Evolutionary conservation across 2,888 invertebrate genomes (phyloP).

Genomic region (Nudaria mundana): DNA sequence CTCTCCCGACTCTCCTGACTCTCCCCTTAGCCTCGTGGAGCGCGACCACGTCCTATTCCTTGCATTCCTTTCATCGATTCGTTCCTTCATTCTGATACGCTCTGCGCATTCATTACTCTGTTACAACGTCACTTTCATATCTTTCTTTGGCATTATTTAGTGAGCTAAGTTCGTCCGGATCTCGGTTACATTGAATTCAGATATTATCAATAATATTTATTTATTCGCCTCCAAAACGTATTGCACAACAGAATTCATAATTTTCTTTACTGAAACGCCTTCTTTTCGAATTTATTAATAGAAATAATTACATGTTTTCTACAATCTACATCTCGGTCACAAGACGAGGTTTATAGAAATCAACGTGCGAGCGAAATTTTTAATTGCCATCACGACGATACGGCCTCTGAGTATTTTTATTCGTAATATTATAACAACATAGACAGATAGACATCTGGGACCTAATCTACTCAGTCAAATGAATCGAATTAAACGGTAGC

Average conservation of each 20-base stretch:
- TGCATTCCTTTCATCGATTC: constrained; percentile 55
- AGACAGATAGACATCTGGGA: constrained; percentile 68
- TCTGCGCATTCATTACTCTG: constrained; percentile 52
- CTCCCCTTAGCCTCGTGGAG: too few species aligned
- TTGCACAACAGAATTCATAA: constrained; percentile 58
- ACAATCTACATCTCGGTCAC: constrained; percentile 43
- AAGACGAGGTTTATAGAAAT: constrained; percentile 31
- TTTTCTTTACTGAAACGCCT: constrained; percentile 35
- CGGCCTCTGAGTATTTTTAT: constrained; percentile 60
- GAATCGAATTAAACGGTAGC: constrained; percentile 78
- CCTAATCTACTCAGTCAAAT: constrained; percentile 80
- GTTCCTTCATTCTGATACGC: constrained; percentile 52
- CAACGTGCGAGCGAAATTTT: constrained; percentile 35
- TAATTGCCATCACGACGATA: constrained; percentile 35
- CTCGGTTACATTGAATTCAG: constrained; percentile 42
- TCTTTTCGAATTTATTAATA: constrained; percentile 25
- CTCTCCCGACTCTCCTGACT: too few species aligned
- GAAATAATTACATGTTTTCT: constrained; percentile 32
- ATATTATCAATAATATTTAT: constrained; percentile 24
- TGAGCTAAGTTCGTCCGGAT: constrained; percentile 66
- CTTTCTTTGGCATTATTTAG: constrained; percentile 79
- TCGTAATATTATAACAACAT: constrained; percentile 52
- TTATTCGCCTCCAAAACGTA: constrained; percentile 48
- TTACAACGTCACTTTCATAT: constrained; percentile 53
- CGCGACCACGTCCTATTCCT: constrained; percentile 41